Conservation (phyloP, 35 echinoderm and acorn worm species). For the Strongylocentrotus purpuratus region DNA sequence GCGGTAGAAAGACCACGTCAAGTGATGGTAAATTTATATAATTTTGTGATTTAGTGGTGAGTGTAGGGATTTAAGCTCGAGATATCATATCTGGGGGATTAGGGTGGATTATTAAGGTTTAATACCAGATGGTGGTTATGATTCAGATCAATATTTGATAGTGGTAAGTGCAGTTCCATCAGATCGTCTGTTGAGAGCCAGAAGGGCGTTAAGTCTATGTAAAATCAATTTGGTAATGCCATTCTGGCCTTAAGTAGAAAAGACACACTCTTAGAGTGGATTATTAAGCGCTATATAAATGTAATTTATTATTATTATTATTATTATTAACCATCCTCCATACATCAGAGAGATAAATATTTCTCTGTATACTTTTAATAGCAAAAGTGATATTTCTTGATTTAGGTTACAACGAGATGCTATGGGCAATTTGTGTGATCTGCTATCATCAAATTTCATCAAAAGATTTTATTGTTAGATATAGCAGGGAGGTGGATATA, state of each 20-base stretch:
- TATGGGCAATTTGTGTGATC: no score
- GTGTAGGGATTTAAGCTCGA: neutral
- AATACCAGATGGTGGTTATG: neutral
- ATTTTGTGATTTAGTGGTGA: neutral
- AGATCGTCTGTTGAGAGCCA: neutral
- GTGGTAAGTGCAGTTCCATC: neutral
- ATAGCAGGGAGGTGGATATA: no score
- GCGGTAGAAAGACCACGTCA: neutral
- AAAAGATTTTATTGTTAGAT: no score
- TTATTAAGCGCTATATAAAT: no score
- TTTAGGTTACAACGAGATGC: neutral
- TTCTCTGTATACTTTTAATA: neutral
- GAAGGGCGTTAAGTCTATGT: neutral
- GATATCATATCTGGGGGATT: neutral
- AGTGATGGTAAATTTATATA: neutral
- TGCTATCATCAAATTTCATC: neutral
- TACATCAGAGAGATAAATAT: neutral
- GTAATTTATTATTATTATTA: no score
- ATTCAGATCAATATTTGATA: neutral
- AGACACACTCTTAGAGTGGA: no score
- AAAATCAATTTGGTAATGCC: neutral
- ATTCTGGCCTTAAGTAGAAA: neutral
- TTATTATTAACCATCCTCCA: neutral
- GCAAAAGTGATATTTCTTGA: neutral
- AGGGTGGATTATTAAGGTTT: neutral